Conservation (phyloP, 2,797 vertebrate species). For the Adrianichthys oophorus region DNA sequence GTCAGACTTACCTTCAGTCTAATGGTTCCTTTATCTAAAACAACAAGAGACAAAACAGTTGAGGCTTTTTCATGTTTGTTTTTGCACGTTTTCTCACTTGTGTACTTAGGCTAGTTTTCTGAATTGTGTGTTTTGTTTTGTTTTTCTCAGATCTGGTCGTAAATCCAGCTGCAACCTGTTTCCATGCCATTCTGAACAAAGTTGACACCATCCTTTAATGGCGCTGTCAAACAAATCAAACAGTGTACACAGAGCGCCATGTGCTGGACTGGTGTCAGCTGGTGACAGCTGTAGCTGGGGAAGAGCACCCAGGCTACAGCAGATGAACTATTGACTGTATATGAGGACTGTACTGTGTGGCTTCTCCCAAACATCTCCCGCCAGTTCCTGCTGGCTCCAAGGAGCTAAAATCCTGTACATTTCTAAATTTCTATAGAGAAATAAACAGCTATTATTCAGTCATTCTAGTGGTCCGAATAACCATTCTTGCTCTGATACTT, state of each 20-base stretch:
- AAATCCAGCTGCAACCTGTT: slow-evolving; percentile 49
- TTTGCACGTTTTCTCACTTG: not conserved
- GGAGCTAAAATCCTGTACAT: too few relatives aligned
- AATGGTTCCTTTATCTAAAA: slow-evolving; percentile 90
- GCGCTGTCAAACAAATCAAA: slow-evolving; percentile 58
- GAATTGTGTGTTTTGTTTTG: not conserved
- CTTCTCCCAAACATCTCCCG: too few relatives aligned
- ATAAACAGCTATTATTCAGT: too few relatives aligned
- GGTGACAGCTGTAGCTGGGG: slow-evolving; percentile 17
- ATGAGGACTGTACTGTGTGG: too few relatives aligned
- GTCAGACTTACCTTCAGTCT: slow-evolving; percentile 87
- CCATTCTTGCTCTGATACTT: too few relatives aligned
- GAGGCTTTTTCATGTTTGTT: not conserved
- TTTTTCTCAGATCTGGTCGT: slow-evolving; percentile 14
- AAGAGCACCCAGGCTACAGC: slow-evolving; percentile 11
- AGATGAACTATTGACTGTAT: too few relatives aligned
- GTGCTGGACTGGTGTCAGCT: slow-evolving; percentile 1
- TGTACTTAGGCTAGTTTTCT: not conserved
- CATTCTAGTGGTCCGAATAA: too few relatives aligned
- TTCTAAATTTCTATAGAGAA: too few relatives aligned
- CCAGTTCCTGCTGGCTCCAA: too few relatives aligned
- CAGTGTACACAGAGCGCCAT: slow-evolving; percentile 29
- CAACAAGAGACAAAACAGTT: slow-evolving; percentile 29
- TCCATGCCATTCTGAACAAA: slow-evolving; percentile 40
- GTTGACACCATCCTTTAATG: slow-evolving; percentile 36